These are phyloP conservation scores for Amphiprion clarkii DNA, from an alignment of 2,797 vertebrate species.

Conservation along the genomic window DNA sequence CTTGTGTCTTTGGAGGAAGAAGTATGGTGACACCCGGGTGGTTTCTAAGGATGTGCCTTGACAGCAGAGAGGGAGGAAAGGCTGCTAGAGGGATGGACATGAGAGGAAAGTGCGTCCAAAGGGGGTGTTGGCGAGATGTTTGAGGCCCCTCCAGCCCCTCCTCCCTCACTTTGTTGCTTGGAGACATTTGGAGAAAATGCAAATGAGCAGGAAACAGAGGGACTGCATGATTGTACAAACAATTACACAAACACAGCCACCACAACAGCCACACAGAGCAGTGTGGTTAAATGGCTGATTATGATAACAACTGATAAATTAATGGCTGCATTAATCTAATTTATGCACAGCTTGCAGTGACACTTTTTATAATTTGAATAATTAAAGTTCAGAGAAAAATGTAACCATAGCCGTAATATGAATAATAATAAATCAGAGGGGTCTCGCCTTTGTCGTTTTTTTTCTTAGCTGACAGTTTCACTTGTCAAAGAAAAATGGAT, in stretches of 20 bases:
- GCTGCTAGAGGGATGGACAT: conserved; percentile 66
- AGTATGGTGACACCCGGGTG: conserved; percentile 79
- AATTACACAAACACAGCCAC: conserved; percentile 76
- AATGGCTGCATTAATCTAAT: conserved; percentile 81
- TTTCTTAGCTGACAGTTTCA: conserved; percentile 50
- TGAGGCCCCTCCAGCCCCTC: conserved; percentile 72
- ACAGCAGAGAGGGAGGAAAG: conserved; percentile 70
- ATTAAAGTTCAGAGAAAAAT: conserved; percentile 78
- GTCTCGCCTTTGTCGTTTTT: conserved; percentile 8
- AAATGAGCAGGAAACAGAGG: conserved; percentile 79
- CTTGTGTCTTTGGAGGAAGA: conserved; percentile 82
- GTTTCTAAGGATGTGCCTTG: conserved; percentile 79
- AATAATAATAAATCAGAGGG: conserved; percentile 69
- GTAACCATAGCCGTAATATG: conserved; percentile 55
- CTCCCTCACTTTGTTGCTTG: conserved; percentile 74
- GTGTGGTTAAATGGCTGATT: conserved; percentile 81
- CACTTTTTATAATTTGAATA: conserved; percentile 79
- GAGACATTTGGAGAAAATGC: conserved; percentile 81
- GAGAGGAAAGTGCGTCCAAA: conserved; percentile 68
- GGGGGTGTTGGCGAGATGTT: conserved; percentile 68
- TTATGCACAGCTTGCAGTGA: conserved; percentile 78
- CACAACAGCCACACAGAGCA: conserved; percentile 66
- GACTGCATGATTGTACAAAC: conserved; percentile 76
- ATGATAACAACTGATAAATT: conserved; percentile 82
- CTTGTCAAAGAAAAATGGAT: conserved; percentile 58